Conservation (phyloP, 2,113 vertebrate genomes). For the Melierax canorus region DNA sequence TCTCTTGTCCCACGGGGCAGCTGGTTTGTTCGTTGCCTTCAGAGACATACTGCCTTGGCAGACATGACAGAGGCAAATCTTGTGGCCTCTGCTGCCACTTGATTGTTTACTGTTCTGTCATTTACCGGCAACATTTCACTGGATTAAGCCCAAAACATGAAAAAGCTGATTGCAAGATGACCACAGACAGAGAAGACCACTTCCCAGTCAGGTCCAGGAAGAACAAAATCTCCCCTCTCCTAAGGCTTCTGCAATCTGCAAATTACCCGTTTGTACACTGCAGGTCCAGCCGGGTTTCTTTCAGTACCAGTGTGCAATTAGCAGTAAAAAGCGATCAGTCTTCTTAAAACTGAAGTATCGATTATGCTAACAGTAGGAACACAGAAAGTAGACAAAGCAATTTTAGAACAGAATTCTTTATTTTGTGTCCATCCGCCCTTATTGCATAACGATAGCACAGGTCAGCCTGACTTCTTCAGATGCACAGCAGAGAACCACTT, state of each 20-base stretch:
- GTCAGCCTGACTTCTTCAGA: conserved; percentile 4
- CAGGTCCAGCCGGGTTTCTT: not conserved
- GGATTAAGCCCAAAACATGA: not conserved
- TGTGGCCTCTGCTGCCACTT: not conserved
- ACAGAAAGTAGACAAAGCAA: conserved; percentile 1
- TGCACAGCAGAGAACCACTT: not conserved
- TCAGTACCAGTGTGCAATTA: not conserved
- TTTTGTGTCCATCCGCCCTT: not conserved
- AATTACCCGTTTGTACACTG: not conserved
- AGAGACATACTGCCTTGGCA: not conserved
- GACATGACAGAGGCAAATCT: not conserved
- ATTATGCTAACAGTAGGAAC: not conserved
- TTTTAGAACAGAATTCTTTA: not conserved
- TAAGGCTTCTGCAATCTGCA: accelerated
- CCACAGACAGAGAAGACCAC: not conserved
- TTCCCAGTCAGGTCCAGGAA: not conserved
- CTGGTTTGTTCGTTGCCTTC: not conserved
- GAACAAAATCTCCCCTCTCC: not conserved
- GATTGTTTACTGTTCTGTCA: not conserved
- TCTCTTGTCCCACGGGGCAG: not conserved
- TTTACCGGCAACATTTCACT: not conserved
- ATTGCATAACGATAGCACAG: not conserved
- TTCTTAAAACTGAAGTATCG: conserved; percentile 7
- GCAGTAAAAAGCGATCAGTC: not conserved
- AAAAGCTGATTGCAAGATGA: not conserved